Evolutionary conservation across 2,113 vertebrate species (phyloP), one percentile per base, ranked within the genome.

Genomic region (Chitala chitala): DNA sequence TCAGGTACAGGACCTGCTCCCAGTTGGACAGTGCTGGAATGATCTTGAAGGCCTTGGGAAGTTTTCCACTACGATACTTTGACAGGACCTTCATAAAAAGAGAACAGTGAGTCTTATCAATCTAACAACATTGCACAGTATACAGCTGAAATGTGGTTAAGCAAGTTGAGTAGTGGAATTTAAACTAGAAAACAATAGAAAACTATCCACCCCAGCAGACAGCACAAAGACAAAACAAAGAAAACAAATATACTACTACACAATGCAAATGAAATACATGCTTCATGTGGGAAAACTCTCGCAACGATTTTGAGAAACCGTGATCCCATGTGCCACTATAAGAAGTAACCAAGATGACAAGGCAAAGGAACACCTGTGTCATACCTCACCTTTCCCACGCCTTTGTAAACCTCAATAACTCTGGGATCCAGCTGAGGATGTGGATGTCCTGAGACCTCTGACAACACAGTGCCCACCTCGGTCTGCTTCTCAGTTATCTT

Each of bases 401-500:
- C 96, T 78, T 69, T 91, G 88, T 98, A 99, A 38, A 98, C 95
- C 75, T 98, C 96, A 36, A 92, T 82, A 13, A 99, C 79, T 0
- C 95, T 90, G 1, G 94, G 93, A 56, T 99, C 94, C 1, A 99
- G 87, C 78, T 95, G 94, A 1, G 95, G 88, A 91, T 94, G 79
- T 4, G 93, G 94, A 40, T 79, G 81, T 29, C 94, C 95, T 0
- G 95, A 95, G 7, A 90, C 53, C 81, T 99, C 96, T 0, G 97
- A 99, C 90, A 99, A 90, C 36, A 90, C 91, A 0, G 93, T 94
- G 31, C 93, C 93, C 2, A 98, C 96, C 82, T 98, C 97, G 0
- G 96, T 99, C 86, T 98, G 93, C 86, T 98, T 99, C 87, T 99
- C 97, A 0, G 96, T 99, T 75, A 99, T 90, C 87, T 98, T 99